phyloP scores from a whole-genome alignment of 2,113 vertebrate species.

The Ranitomeya imitator region DNA sequence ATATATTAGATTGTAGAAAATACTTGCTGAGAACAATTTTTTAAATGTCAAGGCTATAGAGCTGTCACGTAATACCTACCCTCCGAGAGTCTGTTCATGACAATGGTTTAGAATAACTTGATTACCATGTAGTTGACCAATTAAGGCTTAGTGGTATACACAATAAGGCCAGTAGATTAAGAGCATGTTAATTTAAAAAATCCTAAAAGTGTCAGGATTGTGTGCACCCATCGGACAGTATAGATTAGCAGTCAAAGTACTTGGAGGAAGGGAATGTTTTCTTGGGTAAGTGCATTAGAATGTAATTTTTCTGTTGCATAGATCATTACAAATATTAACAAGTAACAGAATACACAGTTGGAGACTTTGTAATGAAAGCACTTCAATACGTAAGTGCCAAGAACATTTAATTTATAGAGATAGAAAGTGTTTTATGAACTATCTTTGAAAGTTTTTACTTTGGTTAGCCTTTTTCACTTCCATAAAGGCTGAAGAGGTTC shows the following conservation, averaged over 20 bases:
- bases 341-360: neutral
- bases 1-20: neutral
- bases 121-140: neutral
- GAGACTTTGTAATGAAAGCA: neutral
- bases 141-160: slow-evolving; percentile 2
- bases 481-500: too few relatives aligned
- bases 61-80: neutral
- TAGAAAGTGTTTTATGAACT: neutral
- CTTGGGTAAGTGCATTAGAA: neutral
- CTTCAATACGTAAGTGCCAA: neutral
- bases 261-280: neutral
- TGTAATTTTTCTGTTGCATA: neutral
- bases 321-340: slow-evolving; percentile 10
- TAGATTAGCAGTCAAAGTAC: neutral
- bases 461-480: too few relatives aligned
- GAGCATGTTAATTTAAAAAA: slow-evolving; percentile 22
- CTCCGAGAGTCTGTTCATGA: neutral
- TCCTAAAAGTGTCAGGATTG: slow-evolving; percentile 7
- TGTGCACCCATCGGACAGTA: neutral
- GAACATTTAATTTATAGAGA: neutral
- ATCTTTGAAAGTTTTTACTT: neutral
- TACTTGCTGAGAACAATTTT: neutral
- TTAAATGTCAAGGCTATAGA: neutral
- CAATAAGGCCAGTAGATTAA: neutral
- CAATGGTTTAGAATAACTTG: neutral